Percentiles rank a stretch among this genome's conserved stretches.
phyloP scores from a whole-genome alignment of 1,140 invertebrate species.

The Drosophila suzukii region DNA sequence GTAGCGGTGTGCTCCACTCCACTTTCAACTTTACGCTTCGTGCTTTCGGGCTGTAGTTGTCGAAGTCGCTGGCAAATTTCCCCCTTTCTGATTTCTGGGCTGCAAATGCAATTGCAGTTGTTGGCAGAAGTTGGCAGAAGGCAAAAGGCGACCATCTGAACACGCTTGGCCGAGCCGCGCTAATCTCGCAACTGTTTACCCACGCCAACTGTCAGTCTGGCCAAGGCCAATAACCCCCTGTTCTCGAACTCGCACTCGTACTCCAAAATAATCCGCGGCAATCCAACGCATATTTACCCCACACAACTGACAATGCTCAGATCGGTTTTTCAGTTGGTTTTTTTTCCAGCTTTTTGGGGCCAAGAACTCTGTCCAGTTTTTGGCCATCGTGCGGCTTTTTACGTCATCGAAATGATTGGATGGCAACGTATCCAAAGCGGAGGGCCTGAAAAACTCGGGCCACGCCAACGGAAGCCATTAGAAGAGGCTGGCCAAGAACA shows the following conservation, averaged over 20 bases:
- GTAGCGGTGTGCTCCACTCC: slow-evolving; percentile 34
- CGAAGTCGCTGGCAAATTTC: slow-evolving; percentile 49
- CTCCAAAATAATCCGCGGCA: slow-evolving; percentile 59
- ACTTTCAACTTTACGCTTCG: slow-evolving; percentile 71
- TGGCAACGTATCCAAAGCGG: slow-evolving; percentile 11
- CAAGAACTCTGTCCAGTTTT: slow-evolving; percentile 61
- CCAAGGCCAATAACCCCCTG: slow-evolving; percentile 72
- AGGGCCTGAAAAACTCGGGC: slow-evolving; percentile 31
- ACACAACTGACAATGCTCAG: slow-evolving; percentile 21
- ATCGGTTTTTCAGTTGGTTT: slow-evolving; percentile 2
- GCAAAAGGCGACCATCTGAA: slow-evolving; percentile 50
- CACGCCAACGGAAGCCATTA: slow-evolving; percentile 77
- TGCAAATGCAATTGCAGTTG: slow-evolving; percentile 32
- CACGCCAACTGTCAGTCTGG: slow-evolving; percentile 52
- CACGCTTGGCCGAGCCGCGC: slow-evolving; percentile 60
- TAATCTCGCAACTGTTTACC: slow-evolving; percentile 56
- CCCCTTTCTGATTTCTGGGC: slow-evolving; percentile 9
- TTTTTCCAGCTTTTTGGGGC: slow-evolving; percentile 38
- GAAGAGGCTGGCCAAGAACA: slow-evolving; percentile 55
- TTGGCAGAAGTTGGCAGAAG: slow-evolving; percentile 8
- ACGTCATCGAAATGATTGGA: slow-evolving; percentile 70
- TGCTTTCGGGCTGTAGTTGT: slow-evolving; percentile 41
- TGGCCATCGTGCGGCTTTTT: slow-evolving; percentile 73
- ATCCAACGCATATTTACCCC: slow-evolving; percentile 53
- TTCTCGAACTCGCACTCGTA: slow-evolving; percentile 1